phyloP scores from a whole-genome alignment of 2,797 vertebrate species.

The Aphelocoma californica region DNA sequence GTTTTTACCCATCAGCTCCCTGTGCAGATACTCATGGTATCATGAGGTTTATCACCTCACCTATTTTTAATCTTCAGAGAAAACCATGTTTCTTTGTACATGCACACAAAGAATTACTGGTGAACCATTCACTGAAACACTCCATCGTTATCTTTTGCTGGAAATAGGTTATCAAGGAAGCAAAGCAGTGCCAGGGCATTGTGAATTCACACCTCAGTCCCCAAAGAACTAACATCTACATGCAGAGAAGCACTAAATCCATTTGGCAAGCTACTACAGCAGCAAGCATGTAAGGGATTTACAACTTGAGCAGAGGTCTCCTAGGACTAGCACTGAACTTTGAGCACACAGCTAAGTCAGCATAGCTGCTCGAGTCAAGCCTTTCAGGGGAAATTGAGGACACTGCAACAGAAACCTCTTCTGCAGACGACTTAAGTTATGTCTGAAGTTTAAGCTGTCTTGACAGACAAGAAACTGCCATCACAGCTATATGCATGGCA shows the following conservation, averaged over 20 bases:
- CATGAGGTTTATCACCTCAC: background rate
- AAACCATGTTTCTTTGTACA: background rate
- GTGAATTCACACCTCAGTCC: background rate
- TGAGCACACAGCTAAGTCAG: background rate
- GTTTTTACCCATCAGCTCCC: background rate
- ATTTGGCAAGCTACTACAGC: slow-evolving; percentile 25
- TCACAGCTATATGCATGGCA: background rate
- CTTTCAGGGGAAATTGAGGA: background rate
- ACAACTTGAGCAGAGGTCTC: background rate
- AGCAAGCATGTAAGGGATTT: background rate
- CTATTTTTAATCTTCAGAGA: background rate
- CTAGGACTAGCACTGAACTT: background rate
- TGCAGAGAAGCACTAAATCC: background rate
- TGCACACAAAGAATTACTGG: background rate
- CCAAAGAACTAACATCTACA: background rate
- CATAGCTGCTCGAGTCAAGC: background rate
- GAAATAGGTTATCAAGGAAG: background rate
- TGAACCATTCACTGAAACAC: background rate
- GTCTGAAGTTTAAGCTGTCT: background rate
- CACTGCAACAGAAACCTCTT: background rate
- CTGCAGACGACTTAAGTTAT: background rate
- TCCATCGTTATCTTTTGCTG: background rate
- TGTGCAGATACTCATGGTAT: background rate
- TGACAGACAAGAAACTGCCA: slow-evolving; percentile 16
- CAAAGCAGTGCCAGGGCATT: background rate